Conservation (phyloP, 2,888 invertebrate genomes). For the Netelia virgata region DNA sequence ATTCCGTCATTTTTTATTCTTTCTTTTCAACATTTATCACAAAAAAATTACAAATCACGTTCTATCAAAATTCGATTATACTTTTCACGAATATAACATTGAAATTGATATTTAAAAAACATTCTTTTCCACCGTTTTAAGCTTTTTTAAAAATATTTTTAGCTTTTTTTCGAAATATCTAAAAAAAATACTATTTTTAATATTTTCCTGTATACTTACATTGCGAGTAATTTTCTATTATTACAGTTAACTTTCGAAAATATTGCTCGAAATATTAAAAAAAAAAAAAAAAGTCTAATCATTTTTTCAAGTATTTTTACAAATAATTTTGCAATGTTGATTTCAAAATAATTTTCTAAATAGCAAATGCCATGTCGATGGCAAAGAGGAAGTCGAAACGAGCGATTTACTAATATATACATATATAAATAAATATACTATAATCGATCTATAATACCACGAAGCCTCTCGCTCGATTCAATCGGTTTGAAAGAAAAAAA, state of each 20-base stretch:
- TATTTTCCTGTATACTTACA: no score
- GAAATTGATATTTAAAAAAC: neutral
- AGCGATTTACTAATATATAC: neutral
- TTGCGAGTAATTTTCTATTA: no score
- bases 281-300: no score
- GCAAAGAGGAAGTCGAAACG: conserved; percentile 31
- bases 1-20: conserved; percentile 71
- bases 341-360: neutral
- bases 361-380: conserved; percentile 23
- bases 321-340: neutral
- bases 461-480: conserved; percentile 9
- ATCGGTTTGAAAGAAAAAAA: conserved; percentile 6
- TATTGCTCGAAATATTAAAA: neutral
- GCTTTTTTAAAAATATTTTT: no score
- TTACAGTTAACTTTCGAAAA: neutral
- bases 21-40: neutral
- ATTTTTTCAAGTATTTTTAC: no score
- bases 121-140: no score
- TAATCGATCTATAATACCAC: no score
- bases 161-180: no score
- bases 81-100: neutral
- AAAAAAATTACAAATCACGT: neutral
- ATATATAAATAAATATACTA: conserved; percentile 1
- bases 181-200: no score
- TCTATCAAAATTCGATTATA: neutral